phyloP scores from a whole-genome alignment of 1,140 invertebrate species.

The Drosophila kikkawai region DNA sequence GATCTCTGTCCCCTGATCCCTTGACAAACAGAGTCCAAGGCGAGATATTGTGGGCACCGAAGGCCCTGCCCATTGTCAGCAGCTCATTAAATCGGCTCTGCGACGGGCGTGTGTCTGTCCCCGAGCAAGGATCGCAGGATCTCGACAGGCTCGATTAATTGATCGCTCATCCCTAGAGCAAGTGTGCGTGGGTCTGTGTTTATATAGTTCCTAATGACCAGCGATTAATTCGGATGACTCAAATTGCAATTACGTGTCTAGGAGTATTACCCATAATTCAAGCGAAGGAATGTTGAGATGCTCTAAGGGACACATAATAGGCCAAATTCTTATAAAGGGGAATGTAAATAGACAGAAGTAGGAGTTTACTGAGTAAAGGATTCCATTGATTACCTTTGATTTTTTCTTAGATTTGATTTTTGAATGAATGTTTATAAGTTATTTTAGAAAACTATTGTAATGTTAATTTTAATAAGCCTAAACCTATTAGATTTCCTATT shows the following conservation, averaged over 20 bases:
- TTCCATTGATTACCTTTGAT: not conserved
- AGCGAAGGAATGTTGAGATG: not conserved
- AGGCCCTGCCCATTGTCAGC: slow-evolving; percentile 62
- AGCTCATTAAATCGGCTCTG: slow-evolving; percentile 54
- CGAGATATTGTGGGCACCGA: slow-evolving; percentile 48
- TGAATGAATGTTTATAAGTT: not conserved
- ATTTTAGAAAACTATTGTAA: not conserved
- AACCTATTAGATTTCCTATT: not conserved
- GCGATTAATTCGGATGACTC: slow-evolving; percentile 49
- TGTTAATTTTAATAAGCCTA: not conserved
- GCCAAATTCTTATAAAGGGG: not conserved
- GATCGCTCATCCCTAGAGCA: slow-evolving; percentile 5
- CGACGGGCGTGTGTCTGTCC: slow-evolving; percentile 34
- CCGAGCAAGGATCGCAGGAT: slow-evolving; percentile 45
- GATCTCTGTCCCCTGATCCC: slow-evolving; percentile 4
- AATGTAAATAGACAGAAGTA: no score
- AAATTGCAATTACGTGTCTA: slow-evolving; percentile 25
- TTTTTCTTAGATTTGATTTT: not conserved
- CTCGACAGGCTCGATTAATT: slow-evolving; percentile 62
- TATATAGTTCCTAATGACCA: slow-evolving; percentile 51
- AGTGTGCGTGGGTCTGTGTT: slow-evolving; percentile 35
- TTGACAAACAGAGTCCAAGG: slow-evolving; percentile 27
- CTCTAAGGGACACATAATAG: slow-evolving; percentile 8
- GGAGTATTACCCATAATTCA: slow-evolving; percentile 8
- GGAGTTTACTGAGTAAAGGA: not conserved